Evolutionary conservation across 2,113 vertebrate species (phyloP).

Genomic region (Carettochelys insculpta): DNA sequence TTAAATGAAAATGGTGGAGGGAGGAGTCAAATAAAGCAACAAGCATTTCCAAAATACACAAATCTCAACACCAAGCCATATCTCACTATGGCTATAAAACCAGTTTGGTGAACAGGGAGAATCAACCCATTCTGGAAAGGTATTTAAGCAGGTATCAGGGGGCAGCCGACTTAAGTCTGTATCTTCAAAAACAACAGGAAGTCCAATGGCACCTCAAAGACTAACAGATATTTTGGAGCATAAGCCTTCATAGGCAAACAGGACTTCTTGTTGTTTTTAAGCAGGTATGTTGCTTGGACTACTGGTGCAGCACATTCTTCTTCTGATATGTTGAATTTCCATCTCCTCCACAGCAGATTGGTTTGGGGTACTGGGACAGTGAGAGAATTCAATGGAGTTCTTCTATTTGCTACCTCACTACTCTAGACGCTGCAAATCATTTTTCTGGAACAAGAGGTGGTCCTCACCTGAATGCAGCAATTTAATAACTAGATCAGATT

Average conservation of each 20-base stretch:
- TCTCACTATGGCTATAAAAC: background rate
- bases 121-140: background rate
- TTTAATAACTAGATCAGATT: background rate
- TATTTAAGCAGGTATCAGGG: fast-evolving
- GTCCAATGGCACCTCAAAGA: too few species aligned
- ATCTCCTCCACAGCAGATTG: fast-evolving
- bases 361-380: background rate
- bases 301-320: fast-evolving
- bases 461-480: background rate
- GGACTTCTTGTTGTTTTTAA: too few species aligned
- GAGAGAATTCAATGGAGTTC: background rate
- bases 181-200: too few species aligned
- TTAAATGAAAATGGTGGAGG: background rate
- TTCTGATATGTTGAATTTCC: background rate
- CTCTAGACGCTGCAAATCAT: background rate
- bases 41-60: background rate
- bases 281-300: fast-evolving
- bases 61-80: background rate
- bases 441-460: background rate
- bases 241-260: too few species aligned
- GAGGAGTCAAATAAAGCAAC: background rate
- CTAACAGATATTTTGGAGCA: too few species aligned
- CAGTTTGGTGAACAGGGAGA: background rate
- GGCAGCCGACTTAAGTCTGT: too few species aligned
- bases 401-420: background rate